Base-by-base conservation (phyloP, 2,888 invertebrate genomes). In the Pheosia gnoma region DNA sequence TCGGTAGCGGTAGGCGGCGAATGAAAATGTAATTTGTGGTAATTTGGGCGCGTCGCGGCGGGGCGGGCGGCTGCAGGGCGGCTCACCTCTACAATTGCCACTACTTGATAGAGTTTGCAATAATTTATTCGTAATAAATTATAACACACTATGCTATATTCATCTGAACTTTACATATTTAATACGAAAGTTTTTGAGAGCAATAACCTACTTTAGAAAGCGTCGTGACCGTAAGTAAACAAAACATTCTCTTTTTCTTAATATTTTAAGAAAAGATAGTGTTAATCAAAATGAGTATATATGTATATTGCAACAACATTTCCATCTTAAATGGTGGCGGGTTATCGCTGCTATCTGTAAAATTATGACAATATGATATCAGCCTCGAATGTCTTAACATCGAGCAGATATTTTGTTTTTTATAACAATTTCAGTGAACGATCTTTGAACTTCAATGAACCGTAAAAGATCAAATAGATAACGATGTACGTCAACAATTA, bases 1-100 rank as follows among this genome's bases (percentile, higher is more conserved):
- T 2, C 25, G 60, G 59, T 51, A 43, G 73, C 70, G 69, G 73
- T 70, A 74, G 78, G 85, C 79, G 85, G 81, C 80, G 85, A 84
- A 87, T 89, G 87, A 86, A 89, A 88, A 88, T 88, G 90, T 90
- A 89, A 90, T 90, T 89, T 90, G 90, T 79, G 90, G 90, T 87
- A 82, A 85, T 86, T 83, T 83, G 80, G 80, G 78, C 81, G 84
- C 81, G 82, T 71, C 73, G 75, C 70, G 75, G 76, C 70, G 73
- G 76, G 71, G 68, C 73, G 71, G 63, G 70, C 72, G 72, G 74
- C 72, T 59, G 63, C 58, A 3, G 38, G 11, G 54, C 38, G 54
- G 54, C 13, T 51, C 51, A 25, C 51, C 51, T 51, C 54, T n/a
- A 54, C 38, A 4, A n/a, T 11, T 54, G 38, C 38, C 45, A 58